phyloP scores from a whole-genome alignment of 2,888 invertebrate species.

The Taenaris catops region DNA sequence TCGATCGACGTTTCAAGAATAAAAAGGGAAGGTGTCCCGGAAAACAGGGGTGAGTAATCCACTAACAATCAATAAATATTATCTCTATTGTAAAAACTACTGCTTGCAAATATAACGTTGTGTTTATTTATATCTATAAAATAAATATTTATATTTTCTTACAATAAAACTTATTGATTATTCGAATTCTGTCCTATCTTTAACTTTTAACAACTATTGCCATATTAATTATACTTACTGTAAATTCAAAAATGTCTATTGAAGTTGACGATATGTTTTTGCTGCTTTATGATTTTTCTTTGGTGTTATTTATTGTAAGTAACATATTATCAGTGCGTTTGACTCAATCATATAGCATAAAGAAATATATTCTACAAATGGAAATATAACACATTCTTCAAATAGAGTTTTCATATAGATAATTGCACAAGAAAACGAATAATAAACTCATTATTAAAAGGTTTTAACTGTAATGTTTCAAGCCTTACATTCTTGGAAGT shows the following conservation, averaged over 20 bases:
- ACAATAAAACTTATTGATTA: constrained; percentile 3
- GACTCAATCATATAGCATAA: no score
- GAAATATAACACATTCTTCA: no score
- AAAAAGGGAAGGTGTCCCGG: constrained; percentile 69
- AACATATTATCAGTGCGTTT: no score
- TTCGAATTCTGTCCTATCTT: constrained; percentile 13
- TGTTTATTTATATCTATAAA: constrained; percentile 22
- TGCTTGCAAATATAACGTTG: constrained; percentile 22
- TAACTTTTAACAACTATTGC: constrained; percentile 14
- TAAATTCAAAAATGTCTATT: constrained; percentile 5
- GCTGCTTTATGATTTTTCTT: no score
- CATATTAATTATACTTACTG: constrained; percentile 16
- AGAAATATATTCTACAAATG: no score
- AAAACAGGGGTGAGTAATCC: constrained; percentile 68
- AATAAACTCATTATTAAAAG: no score
- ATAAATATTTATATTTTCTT: constrained; percentile 19
- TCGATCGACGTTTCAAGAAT: constrained; percentile 63
- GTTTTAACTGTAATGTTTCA: no score
- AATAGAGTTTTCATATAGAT: no score
- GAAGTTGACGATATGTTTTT: constrained; percentile 18
- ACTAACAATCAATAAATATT: not conserved
- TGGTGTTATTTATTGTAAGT: no score
- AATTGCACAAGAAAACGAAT: no score
- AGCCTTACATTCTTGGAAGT: no score
- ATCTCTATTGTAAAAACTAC: constrained; percentile 22